Base-by-base conservation (phyloP, 2,113 vertebrate species). In the Osmerus mordax region DNA sequence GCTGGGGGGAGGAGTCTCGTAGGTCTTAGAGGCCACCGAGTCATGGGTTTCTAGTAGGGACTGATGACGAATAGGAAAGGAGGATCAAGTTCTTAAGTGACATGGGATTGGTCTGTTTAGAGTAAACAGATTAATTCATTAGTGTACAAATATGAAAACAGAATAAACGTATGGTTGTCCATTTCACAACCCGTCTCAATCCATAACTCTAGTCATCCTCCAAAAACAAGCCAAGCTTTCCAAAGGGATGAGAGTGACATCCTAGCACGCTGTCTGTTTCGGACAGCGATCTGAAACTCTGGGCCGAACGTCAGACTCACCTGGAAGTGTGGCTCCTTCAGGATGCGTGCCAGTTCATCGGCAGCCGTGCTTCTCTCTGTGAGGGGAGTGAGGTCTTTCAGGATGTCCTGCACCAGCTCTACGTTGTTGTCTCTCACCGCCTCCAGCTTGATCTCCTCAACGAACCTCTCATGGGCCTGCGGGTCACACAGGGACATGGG, bases 301-400 rank as follows among this genome's bases (percentile, higher is more conserved):
- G 9, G 41, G 9, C 56, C 69, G 32, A 70, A 64, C n/a, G 47
- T 79, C 29, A 54, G 58, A 65, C 36, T 55, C 25, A 97, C 97
- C 95, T 98, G 96, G 83, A 98, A 98, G 86, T 99, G 97, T 0
- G 96, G 96, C 28, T 98, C 95, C 70, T 94, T 94, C 72, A 98
- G 94, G 86, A 98, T 97, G 72, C 86, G 84, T 0, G 89, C 84
- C 67, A 98, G 92, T 86, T 99, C 97, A 0, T 94, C 92, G 0
- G 95, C 96, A 0, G 91, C 86, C 67, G 88, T 87, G 83, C 93
- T 95, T 58, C 80, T 89, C 51, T 91, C 77, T 0, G 88, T 79
- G 72, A 96, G 89, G 1, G 90, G 92, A 0, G 89, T 89, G 28
- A 98, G 92, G 85, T 98, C 97, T 8, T 92, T 88, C 32, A 99